phyloP scores from a whole-genome alignment of 2,797 vertebrate species.

The Acestrorhynchus altus region DNA sequence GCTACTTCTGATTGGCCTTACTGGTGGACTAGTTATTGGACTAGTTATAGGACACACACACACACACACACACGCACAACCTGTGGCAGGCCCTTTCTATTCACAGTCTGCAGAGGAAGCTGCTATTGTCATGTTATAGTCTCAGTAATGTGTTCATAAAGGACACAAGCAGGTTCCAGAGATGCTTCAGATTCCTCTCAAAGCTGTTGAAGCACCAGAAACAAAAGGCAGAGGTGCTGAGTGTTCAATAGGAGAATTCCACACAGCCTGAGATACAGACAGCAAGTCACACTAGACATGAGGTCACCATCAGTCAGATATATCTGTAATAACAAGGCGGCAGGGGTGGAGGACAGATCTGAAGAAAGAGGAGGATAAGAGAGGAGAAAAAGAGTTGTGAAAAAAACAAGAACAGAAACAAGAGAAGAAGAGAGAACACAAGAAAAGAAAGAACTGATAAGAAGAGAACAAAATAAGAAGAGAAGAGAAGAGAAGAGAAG shows the following conservation, averaged over 20 bases:
- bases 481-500: background rate
- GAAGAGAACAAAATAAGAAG: background rate
- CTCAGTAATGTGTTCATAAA: slow-evolving; percentile 66
- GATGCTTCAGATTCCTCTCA: slow-evolving; percentile 57
- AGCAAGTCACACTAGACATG: too few species aligned
- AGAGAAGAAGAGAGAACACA: background rate
- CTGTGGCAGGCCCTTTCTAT: slow-evolving; percentile 48
- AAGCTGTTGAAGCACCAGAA: slow-evolving; percentile 67
- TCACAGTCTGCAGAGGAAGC: slow-evolving; percentile 52
- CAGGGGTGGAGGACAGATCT: background rate
- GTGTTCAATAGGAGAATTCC: slow-evolving; percentile 43
- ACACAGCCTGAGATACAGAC: background rate
- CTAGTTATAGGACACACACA: too few species aligned
- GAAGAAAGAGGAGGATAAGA: background rate
- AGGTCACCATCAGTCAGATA: slow-evolving; percentile 28
- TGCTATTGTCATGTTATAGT: slow-evolving; percentile 66
- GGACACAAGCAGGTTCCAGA: slow-evolving; percentile 37
- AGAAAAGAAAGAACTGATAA: background rate
- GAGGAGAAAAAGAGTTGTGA: too few species aligned
- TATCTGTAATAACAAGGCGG: background rate
- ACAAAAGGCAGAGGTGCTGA: slow-evolving; percentile 64
- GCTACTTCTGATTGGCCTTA: background rate
- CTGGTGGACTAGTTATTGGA: background rate
- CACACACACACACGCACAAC: slow-evolving; percentile 13
- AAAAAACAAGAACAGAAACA: background rate